These are phyloP conservation scores for Odobenus rosmarus DNA, from an alignment of 2,113 vertebrate genomes.

Conservation along the genomic window DNA sequence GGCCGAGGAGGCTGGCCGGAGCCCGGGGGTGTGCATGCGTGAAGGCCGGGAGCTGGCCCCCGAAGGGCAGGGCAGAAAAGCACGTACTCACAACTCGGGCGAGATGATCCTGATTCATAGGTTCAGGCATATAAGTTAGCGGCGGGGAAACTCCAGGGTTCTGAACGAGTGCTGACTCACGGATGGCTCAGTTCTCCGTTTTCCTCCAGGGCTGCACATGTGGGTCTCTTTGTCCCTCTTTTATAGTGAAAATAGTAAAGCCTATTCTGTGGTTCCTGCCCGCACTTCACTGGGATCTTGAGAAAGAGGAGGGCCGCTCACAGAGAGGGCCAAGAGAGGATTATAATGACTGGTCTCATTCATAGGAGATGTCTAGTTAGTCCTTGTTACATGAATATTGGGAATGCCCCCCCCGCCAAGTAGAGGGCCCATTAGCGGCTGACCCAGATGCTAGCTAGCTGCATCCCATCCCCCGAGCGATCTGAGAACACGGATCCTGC, in stretches of 20 bases:
- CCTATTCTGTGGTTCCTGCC: too few species aligned
- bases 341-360: neutral
- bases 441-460: neutral
- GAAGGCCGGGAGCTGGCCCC: neutral
- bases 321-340: neutral
- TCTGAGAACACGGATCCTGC: neutral
- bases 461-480: neutral
- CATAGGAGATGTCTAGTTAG: neutral
- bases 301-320: neutral
- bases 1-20: neutral
- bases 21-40: rapidly evolving
- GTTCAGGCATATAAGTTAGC: constrained; percentile 7
- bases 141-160: constrained; percentile 67
- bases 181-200: neutral
- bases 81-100: neutral
- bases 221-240: too few species aligned
- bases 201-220: neutral
- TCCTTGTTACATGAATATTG: neutral
- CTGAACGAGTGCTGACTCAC: constrained; percentile 68
- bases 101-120: constrained; percentile 43
- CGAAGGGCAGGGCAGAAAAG: neutral
- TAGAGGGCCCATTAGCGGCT: neutral
- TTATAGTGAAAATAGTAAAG: too few species aligned
- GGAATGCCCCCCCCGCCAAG: neutral
- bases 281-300: too few species aligned